Evolutionary conservation across 1,140 invertebrate genomes (phyloP).

Genomic region (Halyomorpha halys): DNA sequence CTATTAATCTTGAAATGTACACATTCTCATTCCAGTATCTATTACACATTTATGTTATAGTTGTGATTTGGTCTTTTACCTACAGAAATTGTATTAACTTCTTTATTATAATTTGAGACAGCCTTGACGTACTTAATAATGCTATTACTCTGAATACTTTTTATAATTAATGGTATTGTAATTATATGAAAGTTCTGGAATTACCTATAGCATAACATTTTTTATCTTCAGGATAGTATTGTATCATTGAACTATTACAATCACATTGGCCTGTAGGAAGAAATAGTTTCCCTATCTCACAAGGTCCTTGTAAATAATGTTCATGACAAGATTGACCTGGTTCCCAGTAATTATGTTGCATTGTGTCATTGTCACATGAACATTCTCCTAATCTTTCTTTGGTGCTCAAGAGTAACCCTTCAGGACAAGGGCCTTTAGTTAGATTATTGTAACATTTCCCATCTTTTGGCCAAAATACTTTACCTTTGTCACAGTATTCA

Average conservation of each 20-base stretch:
- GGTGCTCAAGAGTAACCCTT: conserved; percentile 49
- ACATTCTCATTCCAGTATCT: too few relatives aligned
- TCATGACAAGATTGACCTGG: conserved; percentile 50
- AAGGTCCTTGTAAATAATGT: conserved; percentile 65
- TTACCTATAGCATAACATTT: conserved; percentile 67
- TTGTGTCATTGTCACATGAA: conserved; percentile 27
- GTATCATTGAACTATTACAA: conserved; percentile 53
- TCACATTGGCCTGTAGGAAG: conserved; percentile 59
- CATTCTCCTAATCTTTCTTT: conserved; percentile 28
- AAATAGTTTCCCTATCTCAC: conserved; percentile 60
- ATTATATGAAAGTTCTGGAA: conserved; percentile 26
- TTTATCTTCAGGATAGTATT: conserved; percentile 53
- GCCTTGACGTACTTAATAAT: too few relatives aligned
- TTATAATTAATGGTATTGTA: too few relatives aligned
- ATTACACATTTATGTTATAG: too few relatives aligned
- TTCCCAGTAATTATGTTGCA: conserved; percentile 29
- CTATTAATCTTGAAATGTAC: too few relatives aligned
- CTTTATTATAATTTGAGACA: too few relatives aligned
- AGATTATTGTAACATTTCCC: conserved; percentile 56
- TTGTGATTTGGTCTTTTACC: too few relatives aligned
- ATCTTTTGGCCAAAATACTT: conserved; percentile 61
- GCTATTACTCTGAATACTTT: too few relatives aligned
- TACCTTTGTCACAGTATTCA: conserved; percentile 45
- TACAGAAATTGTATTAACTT: too few relatives aligned
- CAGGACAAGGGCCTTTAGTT: conserved; percentile 60